phyloP scores from a whole-genome alignment of 2,888 invertebrate species.

The Cetonia aurata region DNA sequence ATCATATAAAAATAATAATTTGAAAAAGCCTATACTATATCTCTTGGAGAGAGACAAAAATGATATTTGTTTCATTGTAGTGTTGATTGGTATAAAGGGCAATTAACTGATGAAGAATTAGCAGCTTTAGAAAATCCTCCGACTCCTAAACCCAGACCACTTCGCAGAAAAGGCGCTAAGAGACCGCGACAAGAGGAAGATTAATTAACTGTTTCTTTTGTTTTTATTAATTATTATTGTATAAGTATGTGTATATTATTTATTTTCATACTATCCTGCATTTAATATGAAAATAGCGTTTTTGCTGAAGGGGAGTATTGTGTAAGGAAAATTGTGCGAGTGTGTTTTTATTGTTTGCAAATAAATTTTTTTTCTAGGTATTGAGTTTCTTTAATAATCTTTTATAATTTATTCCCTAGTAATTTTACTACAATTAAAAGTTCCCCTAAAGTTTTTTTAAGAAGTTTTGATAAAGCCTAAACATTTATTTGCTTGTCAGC shows the following conservation, averaged over 20 bases:
- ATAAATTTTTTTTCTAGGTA: no score
- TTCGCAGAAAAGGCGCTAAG: constrained; percentile 65
- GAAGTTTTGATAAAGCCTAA: no score
- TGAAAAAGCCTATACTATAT: no score
- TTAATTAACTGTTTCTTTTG: constrained; percentile 13
- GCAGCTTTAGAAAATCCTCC: constrained; percentile 86
- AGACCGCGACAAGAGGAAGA: constrained; percentile 54
- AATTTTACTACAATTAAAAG: no score
- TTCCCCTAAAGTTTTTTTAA: no score
- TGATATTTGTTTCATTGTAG: constrained; percentile 67
- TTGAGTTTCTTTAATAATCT: no score
- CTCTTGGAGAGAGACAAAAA: background rate
- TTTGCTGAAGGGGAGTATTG: background rate
- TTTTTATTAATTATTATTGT: constrained; percentile 18
- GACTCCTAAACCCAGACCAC: constrained; percentile 72
- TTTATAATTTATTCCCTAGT: no score
- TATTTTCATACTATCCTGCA: constrained; percentile 22
- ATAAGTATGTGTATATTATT: constrained; percentile 20
- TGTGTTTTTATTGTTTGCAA: background rate
- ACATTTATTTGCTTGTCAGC: no score
- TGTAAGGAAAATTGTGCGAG: background rate
- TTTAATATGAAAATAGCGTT: constrained; percentile 1
- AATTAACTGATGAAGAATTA: constrained; percentile 83
- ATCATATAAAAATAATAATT: background rate
- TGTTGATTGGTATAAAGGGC: constrained; percentile 90